Evolutionary conservation across 2,113 vertebrate species (phyloP), one percentile per base, ranked within the genome.

Genomic region (Calidris pygmaea): DNA sequence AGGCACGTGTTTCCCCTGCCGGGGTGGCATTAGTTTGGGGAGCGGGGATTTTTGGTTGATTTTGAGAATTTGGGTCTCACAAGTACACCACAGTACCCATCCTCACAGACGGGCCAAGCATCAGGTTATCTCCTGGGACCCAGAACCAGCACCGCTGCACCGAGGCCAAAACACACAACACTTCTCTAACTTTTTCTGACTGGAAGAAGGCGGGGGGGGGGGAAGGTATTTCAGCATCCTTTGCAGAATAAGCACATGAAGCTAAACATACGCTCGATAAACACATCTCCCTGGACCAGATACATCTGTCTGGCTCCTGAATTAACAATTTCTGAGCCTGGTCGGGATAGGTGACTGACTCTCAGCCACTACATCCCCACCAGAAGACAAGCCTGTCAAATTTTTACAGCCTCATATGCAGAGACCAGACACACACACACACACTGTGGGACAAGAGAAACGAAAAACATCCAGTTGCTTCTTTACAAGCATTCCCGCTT

Each of bases 1-100:
- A 20, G 26, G 22, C 27, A 5, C 2, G 0, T 0, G 0, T 24
- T 30, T 41, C 37, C 41, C 13, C 53, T 17, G 24, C 79, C n/a
- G 65, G 53, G 53, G 21, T 8, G 11, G 37, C 10, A 4, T 10
- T 2, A 17, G 7, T 8, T 18, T 14, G 32, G 32, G 43, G 10
- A 68, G 23, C 0, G 1, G 32, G 60, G 59, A 30, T 20, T 30
- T 70, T 19, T 5, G 3, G 23, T 6, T 20, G 12, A 15, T 18
- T 47, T 41, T 34, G 56, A 35, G 76, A 56, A 48, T 7, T 6
- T 7, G 48, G 21, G 29, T 35, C 55, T 50, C 52, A 5, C 35
- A 10, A 45, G 10, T 24, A 7, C 7, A 9, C 10, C 20, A 1
- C 0, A 24, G 21, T 5, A 27, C 37, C 66, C 55, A 6, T 27